Evolutionary conservation across 1,140 invertebrate genomes (phyloP), one percentile per base, ranked within the genome.

Genomic region (Drosophila chauvacae): DNA sequence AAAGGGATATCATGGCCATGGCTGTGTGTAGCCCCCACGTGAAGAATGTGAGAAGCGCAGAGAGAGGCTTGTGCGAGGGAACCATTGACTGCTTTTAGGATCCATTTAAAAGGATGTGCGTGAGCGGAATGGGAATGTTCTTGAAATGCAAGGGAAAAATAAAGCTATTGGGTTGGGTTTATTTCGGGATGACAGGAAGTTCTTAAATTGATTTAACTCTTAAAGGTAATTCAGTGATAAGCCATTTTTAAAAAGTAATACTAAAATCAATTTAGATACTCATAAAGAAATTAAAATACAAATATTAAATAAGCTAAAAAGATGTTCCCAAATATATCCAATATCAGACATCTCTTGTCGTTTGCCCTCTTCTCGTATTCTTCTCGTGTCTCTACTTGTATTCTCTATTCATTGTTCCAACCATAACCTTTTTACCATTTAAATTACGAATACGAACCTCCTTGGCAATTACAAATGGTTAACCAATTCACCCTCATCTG

Each of bases 1-100:
- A 51, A 77, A 77, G 14, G 56, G 74, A 53, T 77, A 60, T 61
- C 74, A 28, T 26, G 23, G 16, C 10, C 35, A 18, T 60, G 41
- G 37, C 33, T 56, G 41, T 20, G 13, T 56, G 70, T 20, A 6
- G n/a, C 20, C 33, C 26, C 33, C 13, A 51, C 35, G 11, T 44
- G 39, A 30, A 59, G 7, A 41, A 11, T 26, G 28, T 45, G 20
- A 51, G 33, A 68, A 60, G 48, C 14, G 41, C 41, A 51, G 7
- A 51, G 50, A 44, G 30, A 39, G 33, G 47, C 47, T 26, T 10
- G 26, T 30, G 30, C 4, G 6, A n/a, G 26, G 7, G 60, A 37
- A 39, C 20, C 20, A 16, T 47, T 55, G 56, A 47, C 35, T 13
- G 28, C 48, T 48, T 63, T 50, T 44, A 37, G 37, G 59, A 35